phyloP scores from a whole-genome alignment of 1,140 invertebrate species.

The Heliconius congener region DNA sequence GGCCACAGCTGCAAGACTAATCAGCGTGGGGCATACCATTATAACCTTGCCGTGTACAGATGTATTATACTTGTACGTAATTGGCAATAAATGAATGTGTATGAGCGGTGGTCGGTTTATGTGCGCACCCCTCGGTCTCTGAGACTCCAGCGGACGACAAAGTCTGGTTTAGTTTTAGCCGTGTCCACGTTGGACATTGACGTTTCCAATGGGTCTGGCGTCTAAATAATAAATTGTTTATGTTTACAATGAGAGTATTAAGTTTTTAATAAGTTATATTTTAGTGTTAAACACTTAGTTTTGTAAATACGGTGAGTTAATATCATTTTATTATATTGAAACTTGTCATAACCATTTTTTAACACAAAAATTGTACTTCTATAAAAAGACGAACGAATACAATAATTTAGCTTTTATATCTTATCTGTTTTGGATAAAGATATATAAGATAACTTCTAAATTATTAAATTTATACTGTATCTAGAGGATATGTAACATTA shows the following conservation, averaged over 20 bases:
- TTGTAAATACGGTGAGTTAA: not conserved
- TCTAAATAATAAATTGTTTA: not conserved
- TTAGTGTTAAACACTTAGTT: not conserved
- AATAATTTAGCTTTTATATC: not conserved
- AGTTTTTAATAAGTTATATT: not conserved
- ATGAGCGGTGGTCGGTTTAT: constrained; percentile 56
- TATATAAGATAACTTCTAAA: not conserved
- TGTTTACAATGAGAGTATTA: not conserved
- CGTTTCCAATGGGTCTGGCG: constrained; percentile 38
- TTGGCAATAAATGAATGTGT: constrained; percentile 50
- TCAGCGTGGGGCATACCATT: constrained; percentile 52
- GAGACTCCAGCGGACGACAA: constrained; percentile 33
- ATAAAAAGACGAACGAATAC: not conserved
- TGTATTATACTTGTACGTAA: constrained; percentile 44
- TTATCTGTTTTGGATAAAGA: not conserved
- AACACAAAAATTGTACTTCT: not conserved
- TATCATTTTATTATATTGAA: not conserved
- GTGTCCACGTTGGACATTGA: constrained; percentile 49
- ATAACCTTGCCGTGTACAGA: constrained; percentile 54
- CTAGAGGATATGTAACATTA: too few species aligned
- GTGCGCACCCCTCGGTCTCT: constrained; percentile 53
- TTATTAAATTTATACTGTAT: not conserved
- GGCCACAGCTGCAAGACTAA: constrained; percentile 57
- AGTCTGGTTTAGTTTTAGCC: constrained; percentile 62
- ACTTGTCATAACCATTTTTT: not conserved